Base-by-base conservation (phyloP, 2,113 vertebrate species). In the Chrysemys picta region DNA sequence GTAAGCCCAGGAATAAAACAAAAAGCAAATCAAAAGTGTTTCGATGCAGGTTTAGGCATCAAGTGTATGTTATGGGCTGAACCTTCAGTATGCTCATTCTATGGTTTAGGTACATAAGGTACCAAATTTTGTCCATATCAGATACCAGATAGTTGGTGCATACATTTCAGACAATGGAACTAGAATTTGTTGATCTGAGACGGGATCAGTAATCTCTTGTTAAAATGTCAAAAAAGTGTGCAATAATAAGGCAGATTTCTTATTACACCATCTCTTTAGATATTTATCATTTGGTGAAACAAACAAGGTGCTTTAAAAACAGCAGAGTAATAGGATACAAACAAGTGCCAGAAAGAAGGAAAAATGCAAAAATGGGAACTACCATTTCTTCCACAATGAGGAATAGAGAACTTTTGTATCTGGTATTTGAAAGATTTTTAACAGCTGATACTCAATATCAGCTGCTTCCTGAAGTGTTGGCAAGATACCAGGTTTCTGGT, bases 231-330 rank as follows among this genome's bases (percentile, higher is more conserved):
- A 87, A 72, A n/a, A 97, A 96, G 89, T 97, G 94, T 97, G 91
- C 97, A 98, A 96, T 52, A 96, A 93, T 94, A 95, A 96, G 96
- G 94, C 95, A 95, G 96, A 95, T 97, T 97, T 94, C 96, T 98
- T 95, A 93, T 81, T 96, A 97, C 49, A 98, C 87, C 91, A 91
- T 92, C 90, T 95, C 92, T 97, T 94, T 69, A 95, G 96, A 96
- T 95, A 86, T 90, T 94, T 84, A 94, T 95, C 98, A 96, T 98
- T 96, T 97, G 97, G 96, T 86, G 93, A 97, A 94, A 93, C 38
- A 97, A 97, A 97, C 96, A 97, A 96, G 89, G 97, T 97, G 95
- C 95, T 98, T 98, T 95, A 97, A 95, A 72, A 97, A 93, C 93
- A 93, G 96, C 82, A 93, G 95, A 90, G 89, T 93, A 97, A 98